These are phyloP conservation scores for Seira musarum DNA, from an alignment of 2,888 invertebrate species.

Conservation along the genomic window DNA sequence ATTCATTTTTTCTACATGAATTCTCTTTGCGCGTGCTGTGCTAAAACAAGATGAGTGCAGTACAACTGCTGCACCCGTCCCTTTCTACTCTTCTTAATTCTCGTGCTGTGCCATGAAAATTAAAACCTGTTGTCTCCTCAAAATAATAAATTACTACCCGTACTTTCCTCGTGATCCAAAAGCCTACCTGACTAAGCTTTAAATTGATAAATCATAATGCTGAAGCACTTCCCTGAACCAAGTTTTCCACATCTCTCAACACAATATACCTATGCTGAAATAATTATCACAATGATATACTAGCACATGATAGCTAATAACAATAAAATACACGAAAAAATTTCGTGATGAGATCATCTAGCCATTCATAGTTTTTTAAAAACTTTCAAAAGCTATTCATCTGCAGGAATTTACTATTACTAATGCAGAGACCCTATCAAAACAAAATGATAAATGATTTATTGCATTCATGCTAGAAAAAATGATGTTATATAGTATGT, in stretches of 20 bases:
- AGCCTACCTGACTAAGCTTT: background rate
- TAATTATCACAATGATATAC: background rate
- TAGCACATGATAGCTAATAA: slow-evolving; percentile 6
- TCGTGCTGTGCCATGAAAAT: slow-evolving; percentile 13
- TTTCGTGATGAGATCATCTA: slow-evolving; percentile 17
- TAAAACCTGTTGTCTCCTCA: background rate
- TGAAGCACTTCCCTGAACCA: too few species aligned
- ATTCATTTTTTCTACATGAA: too few species aligned
- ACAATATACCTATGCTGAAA: too few species aligned
- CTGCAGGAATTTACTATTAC: too few species aligned
- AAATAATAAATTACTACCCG: background rate
- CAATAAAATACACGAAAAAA: background rate
- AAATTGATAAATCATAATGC: background rate
- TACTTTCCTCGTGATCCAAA: slow-evolving; percentile 12
- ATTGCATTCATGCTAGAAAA: too few species aligned
- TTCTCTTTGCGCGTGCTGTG: background rate
- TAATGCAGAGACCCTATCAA: background rate
- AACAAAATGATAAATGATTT: slow-evolving; percentile 16
- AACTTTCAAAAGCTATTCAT: slow-evolving; percentile 9
- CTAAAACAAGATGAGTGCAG: background rate
- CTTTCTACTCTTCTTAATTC: background rate
- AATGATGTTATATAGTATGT: too few species aligned
- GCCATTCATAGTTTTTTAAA: background rate
- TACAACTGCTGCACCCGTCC: background rate
- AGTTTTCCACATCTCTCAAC: too few species aligned